phyloP scores from a whole-genome alignment of 2,797 vertebrate genomes.

The Halcyon smyrnensis region DNA sequence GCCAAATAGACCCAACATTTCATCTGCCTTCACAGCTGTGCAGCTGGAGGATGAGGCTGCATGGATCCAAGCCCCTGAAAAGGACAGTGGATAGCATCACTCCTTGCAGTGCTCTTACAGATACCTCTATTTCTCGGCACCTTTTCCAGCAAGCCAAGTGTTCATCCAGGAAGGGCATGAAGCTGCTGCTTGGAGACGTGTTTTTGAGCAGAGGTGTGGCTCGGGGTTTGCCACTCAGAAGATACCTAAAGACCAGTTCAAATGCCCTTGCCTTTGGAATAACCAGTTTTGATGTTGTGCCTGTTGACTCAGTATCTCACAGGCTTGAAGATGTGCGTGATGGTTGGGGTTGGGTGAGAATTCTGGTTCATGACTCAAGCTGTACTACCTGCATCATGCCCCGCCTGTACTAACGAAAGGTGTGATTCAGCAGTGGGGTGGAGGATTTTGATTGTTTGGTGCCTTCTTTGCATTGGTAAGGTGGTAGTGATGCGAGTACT shows the following conservation, averaged over 20 bases:
- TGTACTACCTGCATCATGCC: neutral
- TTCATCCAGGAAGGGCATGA: accelerated
- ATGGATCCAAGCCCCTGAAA: neutral
- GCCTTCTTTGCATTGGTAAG: neutral
- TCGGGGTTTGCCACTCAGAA: neutral
- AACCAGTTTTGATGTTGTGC: neutral
- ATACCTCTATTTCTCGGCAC: neutral
- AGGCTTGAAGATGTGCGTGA: neutral
- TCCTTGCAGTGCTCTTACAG: neutral
- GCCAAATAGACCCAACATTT: neutral
- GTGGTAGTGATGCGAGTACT: neutral
- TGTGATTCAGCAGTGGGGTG: neutral
- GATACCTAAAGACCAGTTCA: neutral
- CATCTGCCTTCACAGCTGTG: neutral
- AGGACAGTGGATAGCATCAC: neutral
- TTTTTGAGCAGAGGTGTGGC: neutral
- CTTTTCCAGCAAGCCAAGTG: neutral
- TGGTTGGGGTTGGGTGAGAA: neutral
- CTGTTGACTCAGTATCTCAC: accelerated
- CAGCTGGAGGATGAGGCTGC: neutral
- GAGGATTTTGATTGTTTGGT: neutral
- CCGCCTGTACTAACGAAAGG: accelerated
- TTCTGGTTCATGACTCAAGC: neutral
- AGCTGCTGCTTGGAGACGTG: neutral
- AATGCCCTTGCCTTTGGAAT: neutral